Evolutionary conservation across 2,888 invertebrate genomes (phyloP), one percentile per base, ranked within the genome.

Genomic region (Eumacrocentrus americanus): DNA sequence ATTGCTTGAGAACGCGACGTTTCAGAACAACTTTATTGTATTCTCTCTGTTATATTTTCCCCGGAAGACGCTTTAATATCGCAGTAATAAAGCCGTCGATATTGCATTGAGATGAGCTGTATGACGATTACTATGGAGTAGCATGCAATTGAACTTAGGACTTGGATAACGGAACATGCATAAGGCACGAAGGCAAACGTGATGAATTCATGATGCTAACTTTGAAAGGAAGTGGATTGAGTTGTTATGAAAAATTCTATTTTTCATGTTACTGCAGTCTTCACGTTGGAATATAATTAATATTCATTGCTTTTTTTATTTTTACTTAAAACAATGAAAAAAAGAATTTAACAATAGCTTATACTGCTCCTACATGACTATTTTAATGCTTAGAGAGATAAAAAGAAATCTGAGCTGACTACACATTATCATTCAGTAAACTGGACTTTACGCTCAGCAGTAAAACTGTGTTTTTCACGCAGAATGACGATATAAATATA

Each of bases 131-230:
- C 46, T 47, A 35, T 56, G 35, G 38, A 23, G 47, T 46, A 56
- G 47, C 16, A 42, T 44, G 23, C 35, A 18, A 47, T 18, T 11
- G 14, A 37, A 16, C 14, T 42, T 12, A n/a, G 20, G 44, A 42
- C 34, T 54, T 44, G 44, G 23, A 56, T 56, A 38, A 56, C 55
- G 55, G 46, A 35, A 56, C 40, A 42, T 29, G 25, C n/a, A 6
- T 20, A 38, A 40, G 40, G 38, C 57, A 50, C 38, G 40, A 47
- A 47, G 38, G 48, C 18, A 23, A 48, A 57, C 29, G 38, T 50
- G 12, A 42, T 38, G 44, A 12, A 11, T 16, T 40, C 14, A 40
- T 16, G 9, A 7, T 12, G n/a, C n/a, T n/a, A 29, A 29, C 29
- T 29, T 29, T 29, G 9, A 9, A 29, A 9, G 29, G 29, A 29